Base-by-base conservation (phyloP, 2,888 invertebrate species). In the Formica aserva region DNA sequence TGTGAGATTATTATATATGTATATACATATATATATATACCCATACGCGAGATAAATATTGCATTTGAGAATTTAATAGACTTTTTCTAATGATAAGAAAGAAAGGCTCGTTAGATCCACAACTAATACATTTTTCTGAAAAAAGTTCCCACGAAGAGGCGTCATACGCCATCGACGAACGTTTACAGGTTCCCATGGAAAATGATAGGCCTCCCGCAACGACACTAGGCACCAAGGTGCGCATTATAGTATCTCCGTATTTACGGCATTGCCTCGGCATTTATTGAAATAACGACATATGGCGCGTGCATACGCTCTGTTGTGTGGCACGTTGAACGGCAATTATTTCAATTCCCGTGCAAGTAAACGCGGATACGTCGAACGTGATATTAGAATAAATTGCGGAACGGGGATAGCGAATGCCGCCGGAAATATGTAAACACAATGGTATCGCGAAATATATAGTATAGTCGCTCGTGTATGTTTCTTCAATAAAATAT, bases 161-260 rank as follows among this genome's bases (percentile, higher is more conserved):
- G 78, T 85, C 55, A 65, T 76, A 52, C 78, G 26, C 77, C 84
- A 87, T 86, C 84, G 84, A 86, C 82, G 63, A 87, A 66, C 86
- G 85, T 89, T 90, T 88, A 90, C 84, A 83, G 85, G 88, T 88
- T 88, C 87, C 89, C 89, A 88, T 86, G 80, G 88, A 85, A 91
- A 92, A 93, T 92, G 92, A 92, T 89, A 92, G 89, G 84, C 82
- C 90, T 87, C 86, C 87, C 83, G 88, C 90, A 89, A 91, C 87
- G 89, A 90, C 87, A 88, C 87, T 81, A 84, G 87, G 48, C 48
- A 57, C 45, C 82, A 80, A 85, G 55, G 85, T 83, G 83, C 80
- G 62, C 83, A 81, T 87, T 89, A 88, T 82, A 32, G 72, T 90
- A 86, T 89, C 86, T 87, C 88, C 87, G 86, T 87, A 87, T 89